phyloP scores from a whole-genome alignment of 2,888 invertebrate species.

The Caenorhabditis sp. region DNA sequence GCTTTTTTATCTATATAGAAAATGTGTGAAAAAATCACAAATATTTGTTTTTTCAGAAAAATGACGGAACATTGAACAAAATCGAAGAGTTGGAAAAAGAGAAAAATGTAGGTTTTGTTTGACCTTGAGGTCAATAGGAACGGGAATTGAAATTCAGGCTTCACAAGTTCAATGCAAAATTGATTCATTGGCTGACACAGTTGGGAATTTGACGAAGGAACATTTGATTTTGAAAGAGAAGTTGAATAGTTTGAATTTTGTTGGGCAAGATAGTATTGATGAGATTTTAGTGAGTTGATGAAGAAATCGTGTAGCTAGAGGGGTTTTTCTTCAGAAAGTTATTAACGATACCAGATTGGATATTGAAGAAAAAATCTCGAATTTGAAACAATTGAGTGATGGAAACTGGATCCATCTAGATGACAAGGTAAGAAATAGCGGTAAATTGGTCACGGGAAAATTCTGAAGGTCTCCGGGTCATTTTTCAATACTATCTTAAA shows the following conservation, averaged over 20 bases:
- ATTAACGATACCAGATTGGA: constrained; percentile 39
- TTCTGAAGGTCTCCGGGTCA: too few species aligned
- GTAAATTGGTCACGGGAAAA: too few species aligned
- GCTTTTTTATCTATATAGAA: constrained; percentile 8
- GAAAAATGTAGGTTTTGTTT: not conserved
- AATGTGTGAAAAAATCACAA: not conserved
- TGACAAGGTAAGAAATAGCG: constrained; percentile 38
- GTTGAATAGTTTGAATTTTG: not conserved
- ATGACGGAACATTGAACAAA: not conserved
- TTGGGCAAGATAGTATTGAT: constrained; percentile 25
- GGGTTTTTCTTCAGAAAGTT: constrained; percentile 18
- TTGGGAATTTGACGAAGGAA: constrained; percentile 12
- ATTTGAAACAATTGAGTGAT: constrained; percentile 33
- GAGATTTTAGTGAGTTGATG: constrained; percentile 30
- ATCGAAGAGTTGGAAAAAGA: not conserved
- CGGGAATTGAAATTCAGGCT: too few species aligned
- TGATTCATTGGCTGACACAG: not conserved
- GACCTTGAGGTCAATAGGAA: not conserved
- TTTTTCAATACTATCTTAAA: too few species aligned
- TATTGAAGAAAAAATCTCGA: constrained; percentile 38
- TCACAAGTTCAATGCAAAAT: too few species aligned
- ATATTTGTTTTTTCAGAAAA: constrained; percentile 24
- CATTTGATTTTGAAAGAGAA: constrained; percentile 13
- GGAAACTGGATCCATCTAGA: constrained; percentile 34
- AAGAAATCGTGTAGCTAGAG: not conserved